Conservation (phyloP, 2,888 invertebrate genomes). For the Julus scandinavius region DNA sequence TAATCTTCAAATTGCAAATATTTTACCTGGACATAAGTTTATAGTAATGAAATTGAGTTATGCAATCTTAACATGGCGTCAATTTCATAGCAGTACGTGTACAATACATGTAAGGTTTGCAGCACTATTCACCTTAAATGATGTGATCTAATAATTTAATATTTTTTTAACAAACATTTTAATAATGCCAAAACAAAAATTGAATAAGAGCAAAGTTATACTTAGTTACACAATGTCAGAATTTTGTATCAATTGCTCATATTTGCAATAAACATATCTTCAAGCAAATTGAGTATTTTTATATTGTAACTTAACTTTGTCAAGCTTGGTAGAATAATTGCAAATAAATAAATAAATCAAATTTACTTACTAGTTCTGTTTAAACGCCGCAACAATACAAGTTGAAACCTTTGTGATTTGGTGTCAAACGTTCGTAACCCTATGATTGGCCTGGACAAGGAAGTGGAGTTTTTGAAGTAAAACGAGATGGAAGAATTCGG, state of each 20-base stretch:
- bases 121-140: too few species aligned
- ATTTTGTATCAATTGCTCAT: neutral
- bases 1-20: too few species aligned
- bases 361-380: conserved; percentile 39
- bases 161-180: too few species aligned
- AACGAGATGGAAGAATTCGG: conserved; percentile 11
- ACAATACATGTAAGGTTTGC: too few species aligned
- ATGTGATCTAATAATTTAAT: too few species aligned
- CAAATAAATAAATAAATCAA: neutral
- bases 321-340: neutral
- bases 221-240: too few species aligned
- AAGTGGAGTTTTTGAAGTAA: conserved; percentile 22
- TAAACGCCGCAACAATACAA: neutral
- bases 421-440: neutral
- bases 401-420: conserved; percentile 27
- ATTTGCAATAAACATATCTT: neutral
- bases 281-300: neutral
- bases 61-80: too few species aligned
- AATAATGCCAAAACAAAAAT: too few species aligned
- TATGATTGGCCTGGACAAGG: neutral
- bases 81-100: too few species aligned
- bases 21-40: too few species aligned
- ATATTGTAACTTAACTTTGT: neutral
- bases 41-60: too few species aligned
- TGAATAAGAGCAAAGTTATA: too few species aligned